Conservation (phyloP, 2,113 vertebrate species). For the Otolemur garnettii region DNA sequence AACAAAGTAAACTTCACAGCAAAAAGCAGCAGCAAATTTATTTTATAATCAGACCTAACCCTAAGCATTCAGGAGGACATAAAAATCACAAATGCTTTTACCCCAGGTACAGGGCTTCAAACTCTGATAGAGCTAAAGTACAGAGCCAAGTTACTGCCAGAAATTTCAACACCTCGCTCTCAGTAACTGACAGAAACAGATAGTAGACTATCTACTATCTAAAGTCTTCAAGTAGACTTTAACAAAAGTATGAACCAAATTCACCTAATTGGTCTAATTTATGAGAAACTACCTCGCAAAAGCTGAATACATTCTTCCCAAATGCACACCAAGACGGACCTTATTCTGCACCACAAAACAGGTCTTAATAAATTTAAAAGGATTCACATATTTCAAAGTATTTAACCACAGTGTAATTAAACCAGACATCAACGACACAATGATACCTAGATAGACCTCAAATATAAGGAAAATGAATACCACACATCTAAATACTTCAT, state of each 20-base stretch:
- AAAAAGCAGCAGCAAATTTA: neutral
- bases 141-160: neutral
- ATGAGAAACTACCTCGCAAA: neutral
- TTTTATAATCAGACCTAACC: neutral
- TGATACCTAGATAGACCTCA: neutral
- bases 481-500: neutral
- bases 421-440: neutral
- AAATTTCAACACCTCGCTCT: neutral
- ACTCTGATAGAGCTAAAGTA: neutral
- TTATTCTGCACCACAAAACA: neutral
- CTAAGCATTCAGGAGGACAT: neutral
- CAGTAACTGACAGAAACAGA: neutral
- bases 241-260: neutral
- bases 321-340: neutral
- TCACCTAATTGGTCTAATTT: neutral
- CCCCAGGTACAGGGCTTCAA: neutral
- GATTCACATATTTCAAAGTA: neutral
- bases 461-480: neutral
- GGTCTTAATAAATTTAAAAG: neutral
- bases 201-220: too few relatives aligned
- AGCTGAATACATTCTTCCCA: neutral
- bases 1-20: neutral
- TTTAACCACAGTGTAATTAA: neutral
- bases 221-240: neutral
- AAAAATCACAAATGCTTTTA: neutral